Percentiles rank a stretch among this genome's conserved stretches.
Conservation (phyloP, 2,797 vertebrate genomes). For the Scomberomorus guttatus region DNA sequence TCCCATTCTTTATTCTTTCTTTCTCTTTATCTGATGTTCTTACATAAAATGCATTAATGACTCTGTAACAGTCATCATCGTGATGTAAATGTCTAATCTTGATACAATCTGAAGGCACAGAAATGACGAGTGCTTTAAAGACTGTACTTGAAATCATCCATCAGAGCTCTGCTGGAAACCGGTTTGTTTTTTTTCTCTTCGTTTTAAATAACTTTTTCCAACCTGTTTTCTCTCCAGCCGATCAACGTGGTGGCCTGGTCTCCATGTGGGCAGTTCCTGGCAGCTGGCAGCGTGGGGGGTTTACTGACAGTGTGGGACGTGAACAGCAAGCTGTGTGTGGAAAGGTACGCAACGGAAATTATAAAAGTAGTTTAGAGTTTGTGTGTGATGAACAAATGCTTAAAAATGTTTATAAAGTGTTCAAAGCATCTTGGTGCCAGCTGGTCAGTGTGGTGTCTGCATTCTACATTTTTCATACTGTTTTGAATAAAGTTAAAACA, state of each 20-base stretch:
- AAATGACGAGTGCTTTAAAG: no score
- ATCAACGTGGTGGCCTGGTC: slow-evolving; percentile 94
- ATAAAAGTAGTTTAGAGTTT: background rate
- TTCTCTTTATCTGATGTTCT: background rate
- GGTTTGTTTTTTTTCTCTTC: no score
- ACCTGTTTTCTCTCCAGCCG: slow-evolving; percentile 78
- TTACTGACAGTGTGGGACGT: slow-evolving; percentile 90
- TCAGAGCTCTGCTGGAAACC: no score
- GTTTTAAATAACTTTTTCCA: background rate
- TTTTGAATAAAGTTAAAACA: no score
- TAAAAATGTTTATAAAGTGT: background rate
- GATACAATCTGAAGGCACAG: background rate
- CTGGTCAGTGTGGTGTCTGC: no score
- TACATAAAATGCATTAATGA: background rate
- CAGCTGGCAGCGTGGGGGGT: slow-evolving; percentile 91
- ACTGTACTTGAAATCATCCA: no score
- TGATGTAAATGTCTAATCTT: background rate
- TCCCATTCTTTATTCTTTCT: background rate
- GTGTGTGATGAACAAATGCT: background rate
- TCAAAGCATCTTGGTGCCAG: background rate
- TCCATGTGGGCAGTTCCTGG: slow-evolving; percentile 91
- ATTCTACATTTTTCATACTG: no score
- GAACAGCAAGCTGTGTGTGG: slow-evolving; percentile 88
- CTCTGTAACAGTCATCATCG: no score
- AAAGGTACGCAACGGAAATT: slow-evolving; percentile 86